Conservation (phyloP, 1,140 invertebrate species). For the Lepidurus packardi region DNA sequence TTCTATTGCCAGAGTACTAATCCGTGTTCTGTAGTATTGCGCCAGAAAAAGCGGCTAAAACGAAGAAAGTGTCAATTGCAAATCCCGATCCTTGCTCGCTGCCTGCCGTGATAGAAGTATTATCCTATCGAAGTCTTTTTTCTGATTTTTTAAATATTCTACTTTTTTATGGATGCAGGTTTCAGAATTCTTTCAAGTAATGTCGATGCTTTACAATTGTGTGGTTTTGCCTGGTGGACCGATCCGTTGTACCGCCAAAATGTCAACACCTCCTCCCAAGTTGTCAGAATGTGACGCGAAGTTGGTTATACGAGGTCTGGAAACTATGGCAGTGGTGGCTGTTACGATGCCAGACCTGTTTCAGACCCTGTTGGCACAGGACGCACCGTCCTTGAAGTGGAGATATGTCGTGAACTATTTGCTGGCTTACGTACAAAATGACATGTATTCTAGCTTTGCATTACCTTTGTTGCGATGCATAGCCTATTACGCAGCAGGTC, state of each 20-base stretch:
- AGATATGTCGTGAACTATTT: conserved; percentile 80
- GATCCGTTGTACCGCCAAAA: not conserved
- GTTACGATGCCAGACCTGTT: conserved; percentile 39
- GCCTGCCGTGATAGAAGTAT: not conserved
- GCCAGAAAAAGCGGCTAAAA: not conserved
- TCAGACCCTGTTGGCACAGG: conserved; percentile 74
- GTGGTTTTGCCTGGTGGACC: not conserved
- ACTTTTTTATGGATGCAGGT: not conserved
- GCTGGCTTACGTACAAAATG: conserved; percentile 67
- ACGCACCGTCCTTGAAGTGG: conserved; percentile 78
- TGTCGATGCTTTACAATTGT: not conserved
- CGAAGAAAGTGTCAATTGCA: not conserved
- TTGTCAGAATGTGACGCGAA: not conserved
- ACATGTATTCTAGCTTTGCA: conserved; percentile 41
- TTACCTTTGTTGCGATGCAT: conserved; percentile 67
- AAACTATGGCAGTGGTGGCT: not conserved
- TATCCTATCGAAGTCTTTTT: not conserved
- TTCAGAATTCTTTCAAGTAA: not conserved
- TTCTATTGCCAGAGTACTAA: no score
- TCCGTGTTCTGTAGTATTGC: not conserved
- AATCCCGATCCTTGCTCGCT: not conserved
- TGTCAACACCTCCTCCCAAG: not conserved
- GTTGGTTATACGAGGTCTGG: conserved; percentile 4
- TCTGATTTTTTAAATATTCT: not conserved
- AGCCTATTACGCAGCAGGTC: conserved; percentile 73